Conservation (phyloP, 2,797 vertebrate species). For the Acanthurus leucopareius region DNA sequence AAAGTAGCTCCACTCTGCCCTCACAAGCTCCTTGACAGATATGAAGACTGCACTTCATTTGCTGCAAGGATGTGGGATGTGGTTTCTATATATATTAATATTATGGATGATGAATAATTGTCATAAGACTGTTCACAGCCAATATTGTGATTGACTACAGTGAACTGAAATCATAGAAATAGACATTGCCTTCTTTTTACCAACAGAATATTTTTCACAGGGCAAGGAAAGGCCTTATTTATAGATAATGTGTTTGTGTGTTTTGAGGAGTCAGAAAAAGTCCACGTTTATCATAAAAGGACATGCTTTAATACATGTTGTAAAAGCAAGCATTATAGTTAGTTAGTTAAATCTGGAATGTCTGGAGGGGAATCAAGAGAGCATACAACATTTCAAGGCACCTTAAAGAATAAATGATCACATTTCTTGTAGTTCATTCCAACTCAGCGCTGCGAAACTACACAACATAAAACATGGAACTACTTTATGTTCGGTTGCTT, state of each 20-base stretch:
- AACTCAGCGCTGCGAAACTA: background rate
- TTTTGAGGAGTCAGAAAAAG: constrained; percentile 8
- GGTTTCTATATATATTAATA: background rate
- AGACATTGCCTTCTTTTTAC: background rate
- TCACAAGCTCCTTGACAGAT: background rate
- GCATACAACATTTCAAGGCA: constrained; percentile 24
- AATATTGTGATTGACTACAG: background rate
- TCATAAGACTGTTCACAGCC: background rate
- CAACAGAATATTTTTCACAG: background rate
- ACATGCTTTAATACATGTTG: constrained; percentile 59
- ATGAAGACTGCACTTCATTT: background rate
- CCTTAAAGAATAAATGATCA: constrained; percentile 9
- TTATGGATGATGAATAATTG: background rate
- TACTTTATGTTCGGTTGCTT: background rate
- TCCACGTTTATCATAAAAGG: constrained; percentile 12
- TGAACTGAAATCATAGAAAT: background rate
- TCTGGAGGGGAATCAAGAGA: constrained; percentile 39
- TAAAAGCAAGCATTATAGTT: constrained; percentile 35
- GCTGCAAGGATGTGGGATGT: background rate
- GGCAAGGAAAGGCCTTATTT: background rate
- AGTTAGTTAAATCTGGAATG: constrained; percentile 69
- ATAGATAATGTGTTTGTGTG: background rate
- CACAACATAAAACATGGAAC: background rate
- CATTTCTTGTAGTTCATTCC: background rate
- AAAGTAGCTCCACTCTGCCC: background rate